phyloP scores from a whole-genome alignment of 2,797 vertebrate species.

The Lerista edwardsae region DNA sequence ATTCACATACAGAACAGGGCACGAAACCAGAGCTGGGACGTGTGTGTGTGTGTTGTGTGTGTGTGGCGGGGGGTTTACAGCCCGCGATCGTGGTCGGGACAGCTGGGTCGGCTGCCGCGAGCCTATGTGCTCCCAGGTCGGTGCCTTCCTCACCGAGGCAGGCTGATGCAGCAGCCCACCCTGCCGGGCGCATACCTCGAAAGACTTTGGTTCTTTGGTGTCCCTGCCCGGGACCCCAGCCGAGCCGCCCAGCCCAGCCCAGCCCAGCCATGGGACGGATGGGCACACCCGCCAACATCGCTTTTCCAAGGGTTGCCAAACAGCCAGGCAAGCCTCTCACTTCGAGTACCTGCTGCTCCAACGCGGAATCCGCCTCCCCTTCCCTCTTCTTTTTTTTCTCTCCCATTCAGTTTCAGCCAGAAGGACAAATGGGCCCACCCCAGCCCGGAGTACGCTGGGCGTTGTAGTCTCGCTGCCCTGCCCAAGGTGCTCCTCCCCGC shows the following conservation, averaged over 20 bases:
- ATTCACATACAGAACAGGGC: no score
- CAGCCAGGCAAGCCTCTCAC: background rate
- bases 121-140: no score
- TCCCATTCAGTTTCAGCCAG: background rate
- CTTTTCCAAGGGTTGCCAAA: background rate
- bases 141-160: background rate
- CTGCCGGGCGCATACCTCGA: background rate
- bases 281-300: background rate
- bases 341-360: background rate
- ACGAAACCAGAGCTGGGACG: no score
- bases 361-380: background rate
- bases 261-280: background rate
- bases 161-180: background rate
- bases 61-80: no score
- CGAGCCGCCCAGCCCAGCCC: no score
- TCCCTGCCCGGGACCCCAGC: background rate
- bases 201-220: background rate
- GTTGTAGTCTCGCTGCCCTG: background rate
- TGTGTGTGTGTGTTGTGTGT: no score
- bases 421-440: conserved; percentile 1
- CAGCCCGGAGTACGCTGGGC: background rate
- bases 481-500: background rate
- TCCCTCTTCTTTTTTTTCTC: no score
- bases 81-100: no score
- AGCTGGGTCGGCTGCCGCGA: no score